These are phyloP conservation scores for Panthera uncia DNA, from an alignment of 2,113 vertebrate genomes.

Conservation along the genomic window DNA sequence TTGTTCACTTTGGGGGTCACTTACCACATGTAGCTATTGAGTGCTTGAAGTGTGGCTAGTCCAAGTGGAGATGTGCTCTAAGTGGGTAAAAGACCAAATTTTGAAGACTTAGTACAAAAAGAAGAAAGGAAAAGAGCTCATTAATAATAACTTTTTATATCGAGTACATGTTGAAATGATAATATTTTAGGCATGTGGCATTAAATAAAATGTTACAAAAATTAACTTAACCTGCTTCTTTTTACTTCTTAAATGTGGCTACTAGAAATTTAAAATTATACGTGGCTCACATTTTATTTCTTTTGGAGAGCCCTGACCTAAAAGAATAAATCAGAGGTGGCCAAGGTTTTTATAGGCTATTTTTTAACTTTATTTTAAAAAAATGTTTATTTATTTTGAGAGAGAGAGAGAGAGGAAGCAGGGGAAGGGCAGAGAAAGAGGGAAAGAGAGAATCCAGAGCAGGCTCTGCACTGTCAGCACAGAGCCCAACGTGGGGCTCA, in stretches of 20 bases:
- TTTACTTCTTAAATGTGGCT: constrained; percentile 21
- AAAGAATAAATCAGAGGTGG: neutral
- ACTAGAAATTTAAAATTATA: constrained; percentile 35
- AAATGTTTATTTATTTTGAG: too few species aligned
- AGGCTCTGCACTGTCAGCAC: too few species aligned
- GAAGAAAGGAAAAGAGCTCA: neutral
- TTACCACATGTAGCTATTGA: neutral
- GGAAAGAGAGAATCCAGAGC: too few species aligned
- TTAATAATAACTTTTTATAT: neutral
- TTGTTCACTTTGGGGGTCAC: neutral
- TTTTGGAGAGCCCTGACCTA: neutral
- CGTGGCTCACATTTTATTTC: neutral
- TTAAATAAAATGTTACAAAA: constrained; percentile 12
- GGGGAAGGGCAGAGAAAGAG: too few species aligned
- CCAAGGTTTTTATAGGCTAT: neutral
- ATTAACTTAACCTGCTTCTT: neutral
- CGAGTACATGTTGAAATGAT: neutral
- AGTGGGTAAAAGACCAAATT: neutral
- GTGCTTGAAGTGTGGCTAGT: neutral
- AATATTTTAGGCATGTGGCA: neutral
- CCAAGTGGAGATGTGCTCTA: neutral
- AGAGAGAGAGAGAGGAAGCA: too few species aligned
- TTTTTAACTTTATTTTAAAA: too few species aligned
- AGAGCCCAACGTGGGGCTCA: too few species aligned
- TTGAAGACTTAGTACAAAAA: neutral